phyloP scores from a whole-genome alignment of 2,888 invertebrate genomes.

The Rosalia funebris region DNA sequence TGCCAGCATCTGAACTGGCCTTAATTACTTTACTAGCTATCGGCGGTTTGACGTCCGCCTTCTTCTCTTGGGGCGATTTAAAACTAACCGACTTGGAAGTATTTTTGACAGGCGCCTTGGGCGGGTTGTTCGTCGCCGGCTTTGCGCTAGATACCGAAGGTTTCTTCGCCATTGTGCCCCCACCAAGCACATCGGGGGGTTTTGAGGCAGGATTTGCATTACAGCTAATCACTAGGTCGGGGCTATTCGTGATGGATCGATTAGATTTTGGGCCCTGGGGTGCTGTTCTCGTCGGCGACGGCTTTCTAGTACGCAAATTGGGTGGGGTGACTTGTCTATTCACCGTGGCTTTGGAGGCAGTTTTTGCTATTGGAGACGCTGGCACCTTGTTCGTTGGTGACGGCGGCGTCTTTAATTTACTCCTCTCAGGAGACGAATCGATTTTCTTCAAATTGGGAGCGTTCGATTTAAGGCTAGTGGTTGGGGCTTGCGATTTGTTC shows the following conservation, averaged over 20 bases:
- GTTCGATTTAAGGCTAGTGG: constrained; percentile 40
- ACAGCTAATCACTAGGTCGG: constrained; percentile 79
- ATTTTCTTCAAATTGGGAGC: constrained; percentile 34
- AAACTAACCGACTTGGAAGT: constrained; percentile 62
- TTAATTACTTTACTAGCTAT: constrained; percentile 42
- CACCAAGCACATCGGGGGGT: constrained; percentile 72
- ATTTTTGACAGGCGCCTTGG: constrained; percentile 66
- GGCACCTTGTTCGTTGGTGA: constrained; percentile 43
- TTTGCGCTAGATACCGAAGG: constrained; percentile 57
- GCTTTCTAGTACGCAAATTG: constrained; percentile 62
- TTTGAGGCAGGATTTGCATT: constrained; percentile 66
- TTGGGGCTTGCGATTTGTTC: constrained; percentile 48
- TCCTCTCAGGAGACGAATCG: constrained; percentile 42
- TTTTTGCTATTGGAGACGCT: constrained; percentile 42
- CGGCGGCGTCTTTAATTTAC: constrained; percentile 35
- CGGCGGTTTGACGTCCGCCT: constrained; percentile 58
- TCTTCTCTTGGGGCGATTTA: constrained; percentile 56
- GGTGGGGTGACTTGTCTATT: constrained; percentile 63
- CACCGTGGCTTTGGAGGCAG: constrained; percentile 36
- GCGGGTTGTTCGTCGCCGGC: constrained; percentile 46
- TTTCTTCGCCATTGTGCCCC: constrained; percentile 55
- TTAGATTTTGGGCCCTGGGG: constrained; percentile 47
- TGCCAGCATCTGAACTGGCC: constrained; percentile 38
- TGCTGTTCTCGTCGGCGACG: constrained; percentile 55
- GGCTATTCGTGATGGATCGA: constrained; percentile 68